Evolutionary conservation across 92 coral and sea anemone genomes (phyloP), one percentile per base, ranked within the genome.

Genomic region (Phenganax marumi): DNA sequence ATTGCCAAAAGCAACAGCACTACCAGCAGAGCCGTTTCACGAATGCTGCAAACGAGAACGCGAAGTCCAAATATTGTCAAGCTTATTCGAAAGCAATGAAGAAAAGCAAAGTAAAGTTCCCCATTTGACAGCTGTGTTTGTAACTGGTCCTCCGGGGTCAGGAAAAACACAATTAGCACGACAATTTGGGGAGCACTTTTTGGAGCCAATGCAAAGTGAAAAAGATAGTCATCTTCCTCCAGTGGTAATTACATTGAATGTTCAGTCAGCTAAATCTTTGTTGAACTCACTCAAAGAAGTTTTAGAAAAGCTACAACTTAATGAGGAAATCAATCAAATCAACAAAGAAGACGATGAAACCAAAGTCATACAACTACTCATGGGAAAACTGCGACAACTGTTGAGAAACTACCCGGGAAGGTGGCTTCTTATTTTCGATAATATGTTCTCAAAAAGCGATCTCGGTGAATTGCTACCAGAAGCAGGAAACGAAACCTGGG

Each of bases 81-180:
- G 68, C 16, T 73, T 86, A 16, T 77, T 23, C 69, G 60, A 56
- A 57, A 80, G 80, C 11, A 61, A 88, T 68, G 80, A 76, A 6
- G 70, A 52, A 33, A 33, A 33, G 3, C 43, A 33, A 33, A 5
- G 43, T 33, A 33, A 33, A 33, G 43, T 25, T 50, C 74, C 87
- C 55, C 82, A 79, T 60, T 91, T 94, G 53, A 50, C 84, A 0
- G 84, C 84, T 19, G 87, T 94, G 24, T 94, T 83, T 76, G 53
- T 94, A 43, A 92, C 97, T 19, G 98, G 98, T 0, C 97, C 98
- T 3, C 98, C 98, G 12, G 98, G 98, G 10, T 89, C 97, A 62
- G 98, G 98, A 6, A 94, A 94, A 72, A 94, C 92, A 12, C 97
- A 94, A 68, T 64, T 94, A 47, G 90, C n/a, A n/a, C n/a, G n/a